Percentiles rank a stretch among this genome's conserved stretches.
These are phyloP conservation scores for Aleiodes testaceus DNA, from an alignment of 2,888 invertebrate species.

Conservation along the genomic window DNA sequence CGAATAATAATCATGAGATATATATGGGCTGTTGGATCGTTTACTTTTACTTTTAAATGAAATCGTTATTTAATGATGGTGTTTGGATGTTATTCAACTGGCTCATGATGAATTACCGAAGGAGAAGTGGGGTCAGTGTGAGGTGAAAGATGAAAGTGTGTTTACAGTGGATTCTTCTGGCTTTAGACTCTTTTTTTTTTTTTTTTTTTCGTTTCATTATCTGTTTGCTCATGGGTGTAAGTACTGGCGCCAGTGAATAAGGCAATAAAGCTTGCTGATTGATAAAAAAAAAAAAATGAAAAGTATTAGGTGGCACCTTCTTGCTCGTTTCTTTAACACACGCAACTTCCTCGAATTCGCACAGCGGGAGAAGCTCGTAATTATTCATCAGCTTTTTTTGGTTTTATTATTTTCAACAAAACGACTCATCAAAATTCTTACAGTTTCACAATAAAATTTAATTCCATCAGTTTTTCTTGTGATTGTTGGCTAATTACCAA, in stretches of 20 bases:
- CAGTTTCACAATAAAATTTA: neutral
- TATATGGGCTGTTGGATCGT: neutral
- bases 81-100: neutral
- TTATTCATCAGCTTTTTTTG: conserved; percentile 7
- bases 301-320: conserved; percentile 29
- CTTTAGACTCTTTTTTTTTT: neutral
- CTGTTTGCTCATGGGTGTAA: neutral
- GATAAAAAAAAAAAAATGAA: conserved; percentile 17
- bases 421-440: neutral
- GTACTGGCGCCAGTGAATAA: conserved; percentile 9
- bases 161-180: neutral
- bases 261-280: conserved; percentile 15
- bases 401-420: neutral
- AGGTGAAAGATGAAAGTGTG: conserved; percentile 29
- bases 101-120: neutral
- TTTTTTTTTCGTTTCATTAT: neutral
- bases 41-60: neutral
- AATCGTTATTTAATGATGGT: conserved; percentile 17
- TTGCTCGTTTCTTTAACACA: conserved; percentile 44
- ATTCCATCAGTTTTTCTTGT: too few species aligned
- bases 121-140: neutral
- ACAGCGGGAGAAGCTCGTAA: conserved; percentile 45
- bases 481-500: conserved; percentile 3
- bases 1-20: conserved; percentile 41
- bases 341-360: conserved; percentile 51